phyloP scores from a whole-genome alignment of 2,888 invertebrate species.

The Trichopria drosophilae region DNA sequence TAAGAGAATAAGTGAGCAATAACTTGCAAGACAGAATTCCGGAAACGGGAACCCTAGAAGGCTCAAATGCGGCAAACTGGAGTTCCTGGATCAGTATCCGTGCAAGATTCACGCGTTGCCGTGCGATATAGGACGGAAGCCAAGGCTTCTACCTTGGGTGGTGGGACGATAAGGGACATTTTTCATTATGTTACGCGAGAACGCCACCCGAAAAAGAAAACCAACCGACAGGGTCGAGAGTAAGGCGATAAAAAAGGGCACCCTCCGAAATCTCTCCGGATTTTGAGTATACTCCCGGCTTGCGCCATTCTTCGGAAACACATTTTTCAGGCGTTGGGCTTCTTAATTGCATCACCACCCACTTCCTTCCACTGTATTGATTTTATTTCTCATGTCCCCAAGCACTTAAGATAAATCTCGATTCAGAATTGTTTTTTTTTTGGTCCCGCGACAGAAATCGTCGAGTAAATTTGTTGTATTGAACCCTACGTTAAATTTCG shows the following conservation, averaged over 20 bases:
- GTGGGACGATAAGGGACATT: slow-evolving; percentile 35
- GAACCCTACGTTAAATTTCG: no score
- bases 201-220: no score
- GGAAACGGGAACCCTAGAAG: no score
- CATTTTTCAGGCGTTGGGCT: slow-evolving; percentile 23
- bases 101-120: slow-evolving; percentile 4
- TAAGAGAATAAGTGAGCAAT: no score
- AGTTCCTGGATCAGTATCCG: no score
- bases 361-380: slow-evolving; percentile 20
- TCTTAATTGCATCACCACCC: slow-evolving; percentile 38
- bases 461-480: no score
- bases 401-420: slow-evolving; percentile 23
- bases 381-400: slow-evolving; percentile 20
- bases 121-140: not conserved
- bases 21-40: no score
- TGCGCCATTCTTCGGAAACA: slow-evolving; percentile 18
- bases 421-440: no score
- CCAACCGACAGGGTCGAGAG: slow-evolving; percentile 20
- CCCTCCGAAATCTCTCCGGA: slow-evolving; percentile 30
- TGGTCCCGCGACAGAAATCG: no score
- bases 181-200: slow-evolving; percentile 34
- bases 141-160: no score
- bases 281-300: slow-evolving; percentile 8
- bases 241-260: slow-evolving; percentile 30
- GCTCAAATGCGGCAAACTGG: no score